Conservation (phyloP, 2,888 invertebrate species). For the Scelioninae gen. 1 region DNA sequence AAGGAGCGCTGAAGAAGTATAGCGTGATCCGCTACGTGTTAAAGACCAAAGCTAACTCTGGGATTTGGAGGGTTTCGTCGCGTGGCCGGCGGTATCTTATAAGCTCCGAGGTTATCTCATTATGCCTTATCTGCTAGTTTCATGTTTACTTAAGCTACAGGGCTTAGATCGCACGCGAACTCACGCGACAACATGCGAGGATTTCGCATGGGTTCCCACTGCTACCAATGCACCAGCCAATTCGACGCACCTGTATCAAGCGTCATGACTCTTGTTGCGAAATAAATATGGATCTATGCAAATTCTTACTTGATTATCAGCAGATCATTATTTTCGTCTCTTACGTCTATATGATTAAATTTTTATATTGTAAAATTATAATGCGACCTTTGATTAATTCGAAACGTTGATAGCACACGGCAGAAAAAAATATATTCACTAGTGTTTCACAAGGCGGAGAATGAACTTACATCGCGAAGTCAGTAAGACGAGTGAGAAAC, state of each 20-base stretch:
- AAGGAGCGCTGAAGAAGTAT: slow-evolving; percentile 55
- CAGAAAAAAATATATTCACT: slow-evolving; percentile 25
- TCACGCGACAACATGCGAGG: slow-evolving; percentile 70
- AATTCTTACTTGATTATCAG: slow-evolving; percentile 1
- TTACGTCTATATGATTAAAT: background rate
- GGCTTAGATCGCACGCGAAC: slow-evolving; percentile 83
- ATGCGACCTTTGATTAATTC: background rate
- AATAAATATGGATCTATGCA: slow-evolving; percentile 9
- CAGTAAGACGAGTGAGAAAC: slow-evolving; percentile 80
- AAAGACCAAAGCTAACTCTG: slow-evolving; percentile 73
- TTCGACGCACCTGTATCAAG: slow-evolving; percentile 25
- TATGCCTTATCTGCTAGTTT: slow-evolving; percentile 84
- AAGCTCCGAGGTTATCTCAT: slow-evolving; percentile 84
- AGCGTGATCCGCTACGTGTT: slow-evolving; percentile 67
- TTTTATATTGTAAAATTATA: background rate
- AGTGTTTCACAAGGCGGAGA: slow-evolving; percentile 64
- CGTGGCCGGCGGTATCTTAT: slow-evolving; percentile 84
- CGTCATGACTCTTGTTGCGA: background rate
- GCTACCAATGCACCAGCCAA: slow-evolving; percentile 9
- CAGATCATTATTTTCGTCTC: slow-evolving; percentile 14
- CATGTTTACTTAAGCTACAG: slow-evolving; percentile 72
- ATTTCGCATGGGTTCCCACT: slow-evolving; percentile 67
- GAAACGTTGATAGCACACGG: background rate
- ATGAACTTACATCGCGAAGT: slow-evolving; percentile 79
- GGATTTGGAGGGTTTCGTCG: slow-evolving; percentile 85